These are phyloP conservation scores for Pristionchus maxplancki DNA, from an alignment of 2,888 invertebrate species.

Conservation along the genomic window DNA sequence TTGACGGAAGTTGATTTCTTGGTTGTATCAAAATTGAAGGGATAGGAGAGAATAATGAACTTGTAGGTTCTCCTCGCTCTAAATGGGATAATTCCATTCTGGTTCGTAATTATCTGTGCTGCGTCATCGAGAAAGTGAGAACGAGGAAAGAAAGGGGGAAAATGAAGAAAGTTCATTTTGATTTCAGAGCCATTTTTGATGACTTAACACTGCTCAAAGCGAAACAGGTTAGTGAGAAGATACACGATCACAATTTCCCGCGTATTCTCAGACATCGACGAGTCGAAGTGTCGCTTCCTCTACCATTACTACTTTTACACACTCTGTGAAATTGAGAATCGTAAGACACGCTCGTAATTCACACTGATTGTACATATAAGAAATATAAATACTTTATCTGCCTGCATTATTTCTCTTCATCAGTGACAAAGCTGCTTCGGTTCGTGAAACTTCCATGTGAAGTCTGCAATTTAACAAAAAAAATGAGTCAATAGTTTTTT, in stretches of 20 bases:
- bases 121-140: neutral
- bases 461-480: neutral
- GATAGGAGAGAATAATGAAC: neutral
- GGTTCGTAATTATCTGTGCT: neutral
- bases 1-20: neutral
- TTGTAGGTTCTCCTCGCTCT: neutral
- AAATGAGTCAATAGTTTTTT: too few relatives aligned
- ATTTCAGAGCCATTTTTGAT: neutral
- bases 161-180: neutral
- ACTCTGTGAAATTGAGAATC: too few relatives aligned
- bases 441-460: neutral
- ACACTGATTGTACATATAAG: too few relatives aligned
- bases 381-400: too few relatives aligned
- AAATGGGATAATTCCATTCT: constrained; percentile 1
- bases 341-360: too few relatives aligned
- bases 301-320: neutral
- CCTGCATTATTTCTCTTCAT: neutral
- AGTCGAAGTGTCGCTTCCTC: neutral
- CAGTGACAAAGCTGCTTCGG: constrained; percentile 6
- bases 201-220: neutral
- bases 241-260: neutral
- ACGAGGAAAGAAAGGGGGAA: neutral
- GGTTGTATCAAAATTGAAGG: neutral
- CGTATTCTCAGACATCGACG: neutral
- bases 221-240: neutral